Base-by-base conservation (phyloP, 30 jellyfish, hydroid and myxozoan species). In the Nemopilema nomurai region DNA sequence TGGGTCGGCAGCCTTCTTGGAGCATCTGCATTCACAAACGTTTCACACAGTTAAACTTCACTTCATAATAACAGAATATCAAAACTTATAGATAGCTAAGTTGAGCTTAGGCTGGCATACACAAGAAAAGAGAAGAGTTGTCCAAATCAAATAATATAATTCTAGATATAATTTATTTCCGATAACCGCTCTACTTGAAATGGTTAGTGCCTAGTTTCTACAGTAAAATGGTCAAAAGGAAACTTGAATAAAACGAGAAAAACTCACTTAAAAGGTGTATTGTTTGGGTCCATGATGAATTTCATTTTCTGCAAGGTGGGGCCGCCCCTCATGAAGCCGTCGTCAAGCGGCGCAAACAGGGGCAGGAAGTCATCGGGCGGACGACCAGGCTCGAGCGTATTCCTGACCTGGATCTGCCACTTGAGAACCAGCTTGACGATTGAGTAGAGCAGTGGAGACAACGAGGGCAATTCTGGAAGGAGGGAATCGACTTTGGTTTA, bases 251-350 rank as follows among this genome's bases (percentile, higher is more conserved):
- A 13, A 51, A 23, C 16, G 18, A 49, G 62, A 22, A 16, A 20
- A 30, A 62, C 87, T 71, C 67, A 94, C 99, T 96, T 89, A 80
- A 94, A 94, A 7, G 99, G 99, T 7, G 97, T 89, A 79, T 94
- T 89, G 30, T 80, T 78, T n/a, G 97, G 97, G 76, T 94, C 99
- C 72, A 94, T 72, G 50, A 94, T 67, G 24, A 79, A 32, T 74
- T 94, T 94, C 24, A 83, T 67, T 63, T 85, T 74, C 49, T 80
- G 96, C 72, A 94, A 83, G 17, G 99, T 87, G 4, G 88, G 86
- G 8, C 99, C 99, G 33, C 99, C 99, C 76, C 99, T 82, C 64
- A 84, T 63, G 75, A 90, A 67, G 9, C 97, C 94, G 64, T 90
- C 99, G 28, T 62, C 99, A 30, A 51, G 26, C 1, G 90, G 62